Evolutionary conservation across 2,113 vertebrate genomes (phyloP), one percentile per base, ranked within the genome.

Genomic region (Zosterops hypoxanthus): DNA sequence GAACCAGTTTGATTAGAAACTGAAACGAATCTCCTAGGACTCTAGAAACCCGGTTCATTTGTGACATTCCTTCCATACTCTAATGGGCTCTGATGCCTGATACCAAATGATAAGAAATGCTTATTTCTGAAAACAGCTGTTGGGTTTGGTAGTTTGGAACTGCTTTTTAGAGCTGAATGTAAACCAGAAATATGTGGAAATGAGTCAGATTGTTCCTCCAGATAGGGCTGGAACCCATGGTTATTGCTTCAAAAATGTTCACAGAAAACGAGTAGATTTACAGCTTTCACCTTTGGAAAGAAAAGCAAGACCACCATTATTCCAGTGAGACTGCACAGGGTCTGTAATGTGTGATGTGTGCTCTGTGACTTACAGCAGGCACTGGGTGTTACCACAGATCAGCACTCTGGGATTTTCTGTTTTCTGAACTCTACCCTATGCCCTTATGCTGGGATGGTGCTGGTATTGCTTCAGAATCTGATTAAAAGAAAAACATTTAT

Each of bases 1-100:
- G 88, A 95, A 96, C 79, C 86, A 97, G 94, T 97, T 97, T 97
- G 97, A 97, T 97, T 97, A 97, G 92, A 90, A 95, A 94, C 86
- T 88, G 95, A 97, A 97, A 95, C 88, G 88, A 95, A 97, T 96
- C 94, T 97, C 88, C 57, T 57, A 90, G 93, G 95, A 94, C 72
- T 92, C 46, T 60, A 88, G 89, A 86, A 97, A 92, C 61, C 10
- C 70, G 25, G 82, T 95, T 97, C 81, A 80, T 95, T 96, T 95
- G 71, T 85, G 46, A 47, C 89, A 95, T 97, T 97, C 92, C 69
- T 97, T 95, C 93, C 78, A 53, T 92, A 91, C 80, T 88, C 87
- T 94, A 88, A 93, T 78, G 55, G 78, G 77, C 92, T 95, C 61
- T 81, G 59, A 94, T 94, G 95, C 94, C 75, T 82, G 90, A 95